Conservation (phyloP, 2,888 invertebrate genomes). For the Ornithoptera priamus region DNA sequence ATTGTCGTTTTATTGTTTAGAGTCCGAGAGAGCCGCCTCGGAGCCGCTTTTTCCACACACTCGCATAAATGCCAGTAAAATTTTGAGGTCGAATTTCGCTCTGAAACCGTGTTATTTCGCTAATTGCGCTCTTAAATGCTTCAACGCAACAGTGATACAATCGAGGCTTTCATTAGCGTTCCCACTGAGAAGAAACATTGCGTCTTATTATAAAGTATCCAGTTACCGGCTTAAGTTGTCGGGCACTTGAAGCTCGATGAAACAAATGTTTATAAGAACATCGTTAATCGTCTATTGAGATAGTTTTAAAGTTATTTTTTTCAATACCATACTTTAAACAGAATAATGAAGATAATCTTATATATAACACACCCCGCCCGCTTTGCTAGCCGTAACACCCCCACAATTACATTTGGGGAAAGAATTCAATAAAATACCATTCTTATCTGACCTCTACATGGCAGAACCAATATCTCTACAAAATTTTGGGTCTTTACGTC, state of each 20-base stretch:
- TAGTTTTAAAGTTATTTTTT: neutral
- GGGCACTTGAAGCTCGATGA: slow-evolving; percentile 57
- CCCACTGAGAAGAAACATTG: slow-evolving; percentile 36
- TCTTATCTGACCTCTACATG: too few species aligned
- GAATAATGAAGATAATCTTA: too few species aligned
- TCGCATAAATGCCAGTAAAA: slow-evolving; percentile 18
- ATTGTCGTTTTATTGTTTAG: slow-evolving; percentile 38
- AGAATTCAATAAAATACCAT: too few species aligned
- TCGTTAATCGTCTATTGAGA: neutral
- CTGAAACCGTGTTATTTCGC: slow-evolving; percentile 54
- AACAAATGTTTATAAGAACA: neutral
- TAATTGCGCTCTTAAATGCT: slow-evolving; percentile 58
- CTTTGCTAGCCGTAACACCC: too few species aligned
- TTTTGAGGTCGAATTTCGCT: slow-evolving; percentile 26
- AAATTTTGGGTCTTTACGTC: too few species aligned
- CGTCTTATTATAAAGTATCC: slow-evolving; percentile 39
- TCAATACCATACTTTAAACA: neutral
- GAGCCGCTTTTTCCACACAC: slow-evolving; percentile 26
- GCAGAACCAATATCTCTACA: too few species aligned
- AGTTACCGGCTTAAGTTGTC: slow-evolving; percentile 44
- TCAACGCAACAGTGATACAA: slow-evolving; percentile 40
- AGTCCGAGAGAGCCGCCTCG: slow-evolving; percentile 34
- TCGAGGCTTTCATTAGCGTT: slow-evolving; percentile 41
- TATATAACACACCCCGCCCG: too few species aligned
- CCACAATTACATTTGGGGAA: too few species aligned